Percentiles rank a stretch among this genome's conserved stretches.
Conservation (phyloP, 1,140 invertebrate species). For the Cryptotermes secundus region DNA sequence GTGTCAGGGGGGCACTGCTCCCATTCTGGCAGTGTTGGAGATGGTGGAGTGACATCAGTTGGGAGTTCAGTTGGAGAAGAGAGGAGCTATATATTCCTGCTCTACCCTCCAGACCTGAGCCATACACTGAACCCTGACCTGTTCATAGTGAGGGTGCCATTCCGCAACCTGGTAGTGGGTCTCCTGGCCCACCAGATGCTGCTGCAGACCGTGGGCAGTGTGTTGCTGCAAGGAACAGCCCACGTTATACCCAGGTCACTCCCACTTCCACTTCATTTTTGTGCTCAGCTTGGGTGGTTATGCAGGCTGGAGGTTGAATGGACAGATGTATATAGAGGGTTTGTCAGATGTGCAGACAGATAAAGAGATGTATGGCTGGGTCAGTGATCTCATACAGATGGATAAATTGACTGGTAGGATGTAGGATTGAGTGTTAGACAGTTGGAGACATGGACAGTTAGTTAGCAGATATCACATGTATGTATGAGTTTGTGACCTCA, state of each 20-base stretch:
- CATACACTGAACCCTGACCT: slow-evolving; percentile 74
- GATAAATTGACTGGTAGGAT: no score
- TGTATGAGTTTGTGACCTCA: no score
- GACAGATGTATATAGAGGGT: no score
- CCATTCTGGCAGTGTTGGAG: background rate
- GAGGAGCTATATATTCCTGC: slow-evolving; percentile 84
- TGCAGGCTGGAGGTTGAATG: no score
- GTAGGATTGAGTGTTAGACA: no score
- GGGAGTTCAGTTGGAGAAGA: slow-evolving; percentile 55
- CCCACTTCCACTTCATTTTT: background rate
- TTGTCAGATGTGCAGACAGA: no score
- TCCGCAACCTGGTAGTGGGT: slow-evolving; percentile 82
- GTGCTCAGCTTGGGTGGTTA: no score
- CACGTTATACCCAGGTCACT: slow-evolving; percentile 56
- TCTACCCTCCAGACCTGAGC: slow-evolving; percentile 77
- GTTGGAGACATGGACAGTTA: no score
- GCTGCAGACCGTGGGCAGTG: slow-evolving; percentile 83
- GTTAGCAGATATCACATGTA: no score
- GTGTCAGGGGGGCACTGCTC: background rate
- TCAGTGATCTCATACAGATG: no score
- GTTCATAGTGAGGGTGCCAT: slow-evolving; percentile 78
- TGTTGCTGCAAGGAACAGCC: slow-evolving; percentile 68
- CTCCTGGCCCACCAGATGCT: slow-evolving; percentile 88
- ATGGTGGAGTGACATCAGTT: background rate
- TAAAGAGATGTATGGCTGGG: no score